Conservation (phyloP, 2,888 invertebrate species). For the Noctua pronuba region DNA sequence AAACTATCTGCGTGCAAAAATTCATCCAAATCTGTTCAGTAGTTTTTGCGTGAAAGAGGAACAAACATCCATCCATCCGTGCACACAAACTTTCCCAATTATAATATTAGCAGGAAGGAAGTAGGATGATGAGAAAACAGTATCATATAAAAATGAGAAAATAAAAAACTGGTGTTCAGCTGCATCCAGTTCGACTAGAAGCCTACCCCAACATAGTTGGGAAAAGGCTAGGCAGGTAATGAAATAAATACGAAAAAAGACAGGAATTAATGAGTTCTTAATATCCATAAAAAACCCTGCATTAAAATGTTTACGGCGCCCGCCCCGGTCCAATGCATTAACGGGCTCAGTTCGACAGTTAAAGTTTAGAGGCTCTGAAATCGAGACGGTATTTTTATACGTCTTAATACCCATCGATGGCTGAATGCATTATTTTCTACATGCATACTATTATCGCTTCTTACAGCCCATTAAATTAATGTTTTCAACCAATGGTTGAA, state of each 20-base stretch:
- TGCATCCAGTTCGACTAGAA: not conserved
- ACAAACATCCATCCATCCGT: no score
- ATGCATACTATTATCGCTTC: not conserved
- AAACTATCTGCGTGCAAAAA: no score
- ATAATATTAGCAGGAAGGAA: no score
- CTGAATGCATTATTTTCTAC: constrained; percentile 10
- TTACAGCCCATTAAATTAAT: not conserved
- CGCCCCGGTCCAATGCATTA: constrained; percentile 30
- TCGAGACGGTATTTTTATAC: constrained; percentile 43
- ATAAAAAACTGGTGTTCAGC: not conserved
- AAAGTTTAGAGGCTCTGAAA: constrained; percentile 29
- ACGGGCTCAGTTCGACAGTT: constrained; percentile 53
- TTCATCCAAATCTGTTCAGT: no score
- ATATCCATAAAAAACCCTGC: not conserved
- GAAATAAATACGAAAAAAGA: not conserved
- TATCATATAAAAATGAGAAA: not conserved
- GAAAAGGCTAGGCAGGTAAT: not conserved
- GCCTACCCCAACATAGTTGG: not conserved
- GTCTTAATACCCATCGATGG: not conserved
- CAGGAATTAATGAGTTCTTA: not conserved
- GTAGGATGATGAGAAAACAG: not conserved
- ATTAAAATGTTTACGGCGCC: constrained; percentile 36
- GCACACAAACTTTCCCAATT: no score
- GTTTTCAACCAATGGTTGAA: not conserved
- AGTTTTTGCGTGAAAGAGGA: no score